These are phyloP conservation scores for Lepidurus arcticus DNA, from an alignment of 1,140 invertebrate species.

Conservation along the genomic window DNA sequence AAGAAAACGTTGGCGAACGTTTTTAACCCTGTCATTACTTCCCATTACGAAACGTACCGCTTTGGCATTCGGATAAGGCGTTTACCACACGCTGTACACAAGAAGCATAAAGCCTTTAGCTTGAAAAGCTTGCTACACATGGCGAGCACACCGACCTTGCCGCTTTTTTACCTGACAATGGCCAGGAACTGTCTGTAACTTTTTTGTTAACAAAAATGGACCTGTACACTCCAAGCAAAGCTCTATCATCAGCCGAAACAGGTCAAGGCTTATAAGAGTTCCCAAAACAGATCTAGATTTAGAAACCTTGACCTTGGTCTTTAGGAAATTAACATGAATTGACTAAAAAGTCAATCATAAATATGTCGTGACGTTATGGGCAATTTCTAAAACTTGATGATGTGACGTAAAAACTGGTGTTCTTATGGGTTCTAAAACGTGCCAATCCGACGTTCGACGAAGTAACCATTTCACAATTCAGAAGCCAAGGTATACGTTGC, in stretches of 20 bases:
- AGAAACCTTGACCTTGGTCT: too few relatives aligned
- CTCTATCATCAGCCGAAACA: not conserved
- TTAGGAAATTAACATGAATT: too few relatives aligned
- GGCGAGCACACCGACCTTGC: not conserved
- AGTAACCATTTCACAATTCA: too few relatives aligned
- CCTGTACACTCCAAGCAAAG: not conserved
- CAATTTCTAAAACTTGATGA: too few relatives aligned
- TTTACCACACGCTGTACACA: not conserved
- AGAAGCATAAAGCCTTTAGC: not conserved
- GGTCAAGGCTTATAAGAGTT: not conserved
- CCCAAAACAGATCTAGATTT: not conserved
- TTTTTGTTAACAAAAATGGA: too few relatives aligned
- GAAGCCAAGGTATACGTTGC: too few relatives aligned
- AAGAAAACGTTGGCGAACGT: not conserved
- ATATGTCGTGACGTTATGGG: too few relatives aligned
- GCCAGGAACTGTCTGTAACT: not conserved
- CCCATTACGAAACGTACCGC: not conserved
- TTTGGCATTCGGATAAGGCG: constrained; percentile 3
- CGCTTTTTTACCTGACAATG: not conserved
- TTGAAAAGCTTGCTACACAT: not conserved
- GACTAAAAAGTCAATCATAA: too few relatives aligned
- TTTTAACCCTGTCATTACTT: not conserved
- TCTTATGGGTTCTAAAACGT: too few relatives aligned
- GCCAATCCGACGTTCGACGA: too few relatives aligned
- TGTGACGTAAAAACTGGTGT: too few relatives aligned